phyloP scores from a whole-genome alignment of 2,888 invertebrate species.

The Eucera pruinosa region DNA sequence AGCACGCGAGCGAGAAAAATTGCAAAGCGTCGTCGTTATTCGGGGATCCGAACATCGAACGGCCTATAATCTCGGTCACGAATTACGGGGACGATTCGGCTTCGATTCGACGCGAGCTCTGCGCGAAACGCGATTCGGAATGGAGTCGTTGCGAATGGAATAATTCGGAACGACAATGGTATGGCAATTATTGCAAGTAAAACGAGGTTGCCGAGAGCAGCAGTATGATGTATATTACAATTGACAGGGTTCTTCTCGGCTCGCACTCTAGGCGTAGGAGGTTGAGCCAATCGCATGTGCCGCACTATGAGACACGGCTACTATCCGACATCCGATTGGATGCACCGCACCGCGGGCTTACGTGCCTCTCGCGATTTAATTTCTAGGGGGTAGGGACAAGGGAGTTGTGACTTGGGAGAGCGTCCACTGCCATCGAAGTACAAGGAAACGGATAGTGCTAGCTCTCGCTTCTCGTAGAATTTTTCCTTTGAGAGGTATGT shows the following conservation, averaged over 20 bases:
- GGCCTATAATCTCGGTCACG: too few relatives aligned
- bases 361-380: conserved; percentile 74
- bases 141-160: too few relatives aligned
- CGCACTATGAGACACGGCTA: conserved; percentile 62
- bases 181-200: conserved; percentile 51
- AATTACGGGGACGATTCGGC: too few relatives aligned
- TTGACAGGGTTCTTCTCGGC: conserved; percentile 66
- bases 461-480: conserved; percentile 66
- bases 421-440: conserved; percentile 82
- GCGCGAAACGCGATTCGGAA: too few relatives aligned
- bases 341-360: conserved; percentile 73
- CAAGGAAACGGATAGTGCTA: conserved; percentile 76
- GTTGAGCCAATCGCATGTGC: conserved; percentile 67
- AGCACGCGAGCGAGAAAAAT: conserved; percentile 5
- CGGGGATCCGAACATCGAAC: too few relatives aligned
- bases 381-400: conserved; percentile 73
- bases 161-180: conserved; percentile 18
- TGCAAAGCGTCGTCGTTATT: not conserved
- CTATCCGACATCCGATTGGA: conserved; percentile 71
- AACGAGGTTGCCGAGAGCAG: conserved; percentile 54
- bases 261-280: conserved; percentile 68
- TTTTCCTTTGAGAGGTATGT: conserved; percentile 61
- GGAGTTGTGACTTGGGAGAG: conserved; percentile 76
- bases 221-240: conserved; percentile 60
- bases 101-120: too few relatives aligned